Evolutionary conservation across 2,797 vertebrate species (phyloP), one percentile per base, ranked within the genome.

Genomic region (Helicolenus hilgendorfi): DNA sequence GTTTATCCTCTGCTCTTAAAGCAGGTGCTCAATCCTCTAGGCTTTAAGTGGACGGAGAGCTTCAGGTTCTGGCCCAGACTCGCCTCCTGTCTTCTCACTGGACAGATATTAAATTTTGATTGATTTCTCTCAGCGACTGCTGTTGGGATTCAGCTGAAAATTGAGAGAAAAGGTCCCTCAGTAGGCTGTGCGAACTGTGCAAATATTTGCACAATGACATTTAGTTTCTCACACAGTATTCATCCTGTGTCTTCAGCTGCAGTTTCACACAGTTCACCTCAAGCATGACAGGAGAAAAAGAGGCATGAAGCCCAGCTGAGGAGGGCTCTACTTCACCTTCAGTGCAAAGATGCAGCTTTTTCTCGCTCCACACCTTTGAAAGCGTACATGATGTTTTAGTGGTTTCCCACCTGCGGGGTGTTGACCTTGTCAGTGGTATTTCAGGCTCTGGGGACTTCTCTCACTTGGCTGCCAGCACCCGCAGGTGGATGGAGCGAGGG

Each of bases 401-500:
- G 88, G 78, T 92, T 91, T 85, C 86, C 91, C 90, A 95, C 92
- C 93, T 95, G 90, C 71, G 27, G 94, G 93, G 94, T 92, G 89
- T 93, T 97, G 95, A 97, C 97, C 96, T 96, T 96, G 95, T 95
- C 94, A 92, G 91, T 94, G 94, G 93, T 95, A 96, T 95, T 96
- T 96, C 91, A 92, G 92, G 91, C 92, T 92, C 81, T 24, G 64
- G 94, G 94, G 94, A 95, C 87, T 90, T 90, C 89, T 93, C 85
- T 94, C 84, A 92, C 85, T 91, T 86, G 72, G 89, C 93, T 94
- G 93, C 89, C 92, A 92, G 94, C 91, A 91, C 88, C 92, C 22
- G 83, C 93, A 96, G 92, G 93, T 95, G 94, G 94, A 92, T 93
- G 86, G 83, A 92, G 87, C 84, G 84, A 89, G 68, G 86, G 82